Evolutionary conservation across 2,797 vertebrate genomes (phyloP), one percentile per base, ranked within the genome.

Genomic region (Falco biarmicus): DNA sequence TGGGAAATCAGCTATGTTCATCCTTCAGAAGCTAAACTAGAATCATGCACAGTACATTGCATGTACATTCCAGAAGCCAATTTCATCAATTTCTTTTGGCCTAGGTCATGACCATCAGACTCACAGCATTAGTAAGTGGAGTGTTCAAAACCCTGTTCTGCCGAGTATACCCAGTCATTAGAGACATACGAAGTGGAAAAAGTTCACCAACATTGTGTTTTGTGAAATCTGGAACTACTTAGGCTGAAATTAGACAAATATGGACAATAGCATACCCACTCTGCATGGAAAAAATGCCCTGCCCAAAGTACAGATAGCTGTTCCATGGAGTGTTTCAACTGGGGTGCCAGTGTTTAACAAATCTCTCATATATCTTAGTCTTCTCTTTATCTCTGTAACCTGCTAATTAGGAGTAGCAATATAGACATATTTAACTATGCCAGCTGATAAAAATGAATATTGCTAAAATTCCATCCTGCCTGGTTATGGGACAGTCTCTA

Each of bases 211-310:
- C 74, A 91, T 28, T 10, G 8, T 69, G 80, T 89, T 92, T 80
- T 41, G 10, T 39, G 78, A 89, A 96, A 97, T 96, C 96, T 96
- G 96, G 94, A 97, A 92, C 81, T 63, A 45, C 34, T 97, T 92
- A 94, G 57, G 78, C 75, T 89, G 75, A 90, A 96, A 96, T 93
- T 75, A 94, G 78, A 87, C 92, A 93, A 95, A 93, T 80, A 75
- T 63, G 93, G 94, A 94, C 81, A 97, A 93, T 9, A 87, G 79
- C 88, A 90, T 94, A 81, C 61, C 64, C 92, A 51, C 25, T 74
- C 75, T 68, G 79, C 88, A 76, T 4, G 54, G 95, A 90, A 91
- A 96, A 88, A 77, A 51, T 6, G 28, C 57, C 64, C 78, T 89
- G 78, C 68, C 63, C 65, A 10, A 68, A 95, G 64, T 26, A 34